phyloP scores from a whole-genome alignment of 2,888 invertebrate species.

The Hyppa rectilinea region DNA sequence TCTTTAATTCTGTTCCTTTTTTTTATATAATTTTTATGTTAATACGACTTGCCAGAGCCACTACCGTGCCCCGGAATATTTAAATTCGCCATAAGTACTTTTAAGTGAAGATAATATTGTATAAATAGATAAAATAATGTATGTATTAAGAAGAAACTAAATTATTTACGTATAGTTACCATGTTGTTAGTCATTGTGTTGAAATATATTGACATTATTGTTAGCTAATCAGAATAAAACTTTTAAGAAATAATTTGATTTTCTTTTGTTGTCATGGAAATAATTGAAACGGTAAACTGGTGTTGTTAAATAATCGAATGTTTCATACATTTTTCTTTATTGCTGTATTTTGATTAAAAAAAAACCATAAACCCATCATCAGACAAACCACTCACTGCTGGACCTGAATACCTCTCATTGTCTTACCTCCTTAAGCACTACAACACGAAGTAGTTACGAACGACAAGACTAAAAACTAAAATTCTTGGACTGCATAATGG shows the following conservation, averaged over 20 bases:
- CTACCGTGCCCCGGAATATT: neutral
- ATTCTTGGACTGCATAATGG: no score
- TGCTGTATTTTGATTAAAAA: no score
- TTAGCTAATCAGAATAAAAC: constrained; percentile 12
- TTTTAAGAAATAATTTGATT: neutral
- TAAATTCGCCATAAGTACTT: neutral
- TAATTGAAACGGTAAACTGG: no score
- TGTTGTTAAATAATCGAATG: no score
- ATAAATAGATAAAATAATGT: neutral
- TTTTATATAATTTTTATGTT: neutral
- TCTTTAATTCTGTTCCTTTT: neutral
- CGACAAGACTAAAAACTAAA: no score
- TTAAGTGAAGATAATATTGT: neutral
- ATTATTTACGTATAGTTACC: constrained; percentile 37
- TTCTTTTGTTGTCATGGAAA: neutral
- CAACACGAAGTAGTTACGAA: no score
- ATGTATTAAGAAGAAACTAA: neutral
- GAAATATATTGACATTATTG: constrained; percentile 15
- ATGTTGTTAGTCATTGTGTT: constrained; percentile 42
- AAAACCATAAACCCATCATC: no score
- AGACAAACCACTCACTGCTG: no score
- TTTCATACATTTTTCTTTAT: no score
- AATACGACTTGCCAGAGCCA: neutral
- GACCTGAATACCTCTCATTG: no score
- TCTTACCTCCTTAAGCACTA: no score